Conservation (phyloP, 2,113 vertebrate genomes). For the Callochromis pleurospilus region DNA sequence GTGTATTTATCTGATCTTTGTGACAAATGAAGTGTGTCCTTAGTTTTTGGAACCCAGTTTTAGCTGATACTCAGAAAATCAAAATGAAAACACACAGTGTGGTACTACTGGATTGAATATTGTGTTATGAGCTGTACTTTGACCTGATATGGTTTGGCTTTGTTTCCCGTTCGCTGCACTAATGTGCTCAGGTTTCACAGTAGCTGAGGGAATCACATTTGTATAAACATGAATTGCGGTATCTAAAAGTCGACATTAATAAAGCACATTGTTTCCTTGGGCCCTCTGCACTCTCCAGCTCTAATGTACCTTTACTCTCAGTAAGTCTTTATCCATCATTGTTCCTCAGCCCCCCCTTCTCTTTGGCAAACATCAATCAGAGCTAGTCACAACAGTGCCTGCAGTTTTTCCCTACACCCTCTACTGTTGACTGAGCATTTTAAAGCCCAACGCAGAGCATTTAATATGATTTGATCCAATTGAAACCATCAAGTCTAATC, state of each 20-base stretch:
- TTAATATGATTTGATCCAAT: constrained; percentile 53
- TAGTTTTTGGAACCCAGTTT: background rate
- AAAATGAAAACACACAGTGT: background rate
- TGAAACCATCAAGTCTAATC: constrained; percentile 49
- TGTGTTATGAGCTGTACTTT: background rate
- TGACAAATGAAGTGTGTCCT: background rate
- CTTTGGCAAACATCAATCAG: constrained; percentile 25
- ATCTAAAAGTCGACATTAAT: background rate
- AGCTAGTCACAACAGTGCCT: constrained; percentile 10
- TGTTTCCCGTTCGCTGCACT: background rate
- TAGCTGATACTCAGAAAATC: background rate
- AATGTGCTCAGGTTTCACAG: background rate
- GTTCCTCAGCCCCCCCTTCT: background rate
- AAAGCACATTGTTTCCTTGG: background rate
- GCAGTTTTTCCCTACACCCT: constrained; percentile 36
- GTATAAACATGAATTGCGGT: background rate
- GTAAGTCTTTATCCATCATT: background rate
- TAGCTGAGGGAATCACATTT: background rate
- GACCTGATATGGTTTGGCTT: background rate
- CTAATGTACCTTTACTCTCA: background rate
- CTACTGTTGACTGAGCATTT: constrained; percentile 35
- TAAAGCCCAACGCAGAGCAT: constrained; percentile 19
- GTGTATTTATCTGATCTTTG: constrained; percentile 19
- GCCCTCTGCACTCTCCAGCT: background rate
- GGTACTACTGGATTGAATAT: background rate